Evolutionary conservation across 2,888 invertebrate species (phyloP).

Genomic region (Busseola fusca): DNA sequence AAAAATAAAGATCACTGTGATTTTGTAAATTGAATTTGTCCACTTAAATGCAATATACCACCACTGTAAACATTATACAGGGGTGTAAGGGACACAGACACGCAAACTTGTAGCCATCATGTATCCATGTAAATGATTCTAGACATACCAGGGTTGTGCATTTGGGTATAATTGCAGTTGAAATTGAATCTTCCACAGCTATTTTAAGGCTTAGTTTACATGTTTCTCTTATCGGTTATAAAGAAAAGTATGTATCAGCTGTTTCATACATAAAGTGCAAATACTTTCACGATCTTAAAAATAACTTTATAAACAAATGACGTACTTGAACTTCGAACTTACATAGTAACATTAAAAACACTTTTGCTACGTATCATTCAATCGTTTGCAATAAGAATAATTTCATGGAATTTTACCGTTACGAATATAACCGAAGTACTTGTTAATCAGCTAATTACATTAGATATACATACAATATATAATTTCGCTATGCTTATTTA

Average conservation of each 20-base stretch:
- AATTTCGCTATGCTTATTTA: slow-evolving; percentile 42
- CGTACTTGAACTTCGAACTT: neutral
- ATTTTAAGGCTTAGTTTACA: neutral
- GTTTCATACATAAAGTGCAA: neutral
- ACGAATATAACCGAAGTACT: slow-evolving; percentile 16
- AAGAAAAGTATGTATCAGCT: neutral
- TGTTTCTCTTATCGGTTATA: neutral
- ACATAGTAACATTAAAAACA: neutral
- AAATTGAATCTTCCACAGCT: neutral
- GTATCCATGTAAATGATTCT: neutral
- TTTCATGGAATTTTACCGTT: slow-evolving; percentile 49
- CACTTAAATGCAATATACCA: neutral
- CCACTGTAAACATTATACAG: neutral
- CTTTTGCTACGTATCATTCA: slow-evolving; percentile 34
- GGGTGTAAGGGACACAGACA: neutral
- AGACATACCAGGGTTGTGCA: neutral
- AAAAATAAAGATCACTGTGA: neutral
- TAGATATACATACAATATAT: slow-evolving; percentile 56
- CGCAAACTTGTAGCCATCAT: neutral
- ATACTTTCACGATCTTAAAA: neutral
- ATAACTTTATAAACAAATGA: slow-evolving; percentile 2
- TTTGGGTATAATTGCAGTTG: neutral
- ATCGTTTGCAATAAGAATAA: neutral
- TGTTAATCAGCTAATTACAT: slow-evolving; percentile 34
- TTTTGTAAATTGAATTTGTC: neutral